Conservation (phyloP, 1,140 invertebrate genomes). For the Drosophila nikananu region DNA sequence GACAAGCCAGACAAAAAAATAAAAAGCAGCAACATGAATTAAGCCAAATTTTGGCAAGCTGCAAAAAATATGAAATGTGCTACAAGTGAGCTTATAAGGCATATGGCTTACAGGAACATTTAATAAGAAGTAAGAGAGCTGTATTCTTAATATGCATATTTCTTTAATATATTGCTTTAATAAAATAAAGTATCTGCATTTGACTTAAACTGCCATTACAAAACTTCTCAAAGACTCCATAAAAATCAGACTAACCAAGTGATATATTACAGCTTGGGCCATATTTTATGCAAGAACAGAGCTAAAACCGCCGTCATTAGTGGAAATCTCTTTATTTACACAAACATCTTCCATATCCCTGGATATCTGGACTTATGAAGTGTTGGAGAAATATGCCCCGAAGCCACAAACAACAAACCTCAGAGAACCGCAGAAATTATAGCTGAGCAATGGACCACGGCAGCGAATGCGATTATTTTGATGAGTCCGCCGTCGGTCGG, state of each 20-base stretch:
- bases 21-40: constrained; percentile 42
- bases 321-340: constrained; percentile 44
- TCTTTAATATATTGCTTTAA: background rate
- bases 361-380: constrained; percentile 27
- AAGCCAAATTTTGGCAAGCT: constrained; percentile 66
- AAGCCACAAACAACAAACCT: constrained; percentile 19
- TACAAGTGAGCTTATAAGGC: constrained; percentile 17
- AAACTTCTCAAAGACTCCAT: constrained; percentile 1
- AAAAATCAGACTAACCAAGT: constrained; percentile 7
- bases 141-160: too few species aligned
- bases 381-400: constrained; percentile 41
- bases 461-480: constrained; percentile 63
- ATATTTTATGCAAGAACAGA: constrained; percentile 19
- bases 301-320: constrained; percentile 30
- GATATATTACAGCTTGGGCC: constrained; percentile 20
- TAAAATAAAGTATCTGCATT: background rate
- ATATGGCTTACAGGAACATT: constrained; percentile 22
- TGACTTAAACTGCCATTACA: background rate
- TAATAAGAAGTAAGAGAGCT: too few species aligned
- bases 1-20: background rate
- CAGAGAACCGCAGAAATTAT: constrained; percentile 35
- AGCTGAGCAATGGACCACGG: constrained; percentile 33
- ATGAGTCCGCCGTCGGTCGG: constrained; percentile 57
- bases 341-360: constrained; percentile 23
- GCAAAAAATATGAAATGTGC: constrained; percentile 62